Base-by-base conservation (phyloP, 2,888 invertebrate genomes). In the Gnatocerus cornutus region DNA sequence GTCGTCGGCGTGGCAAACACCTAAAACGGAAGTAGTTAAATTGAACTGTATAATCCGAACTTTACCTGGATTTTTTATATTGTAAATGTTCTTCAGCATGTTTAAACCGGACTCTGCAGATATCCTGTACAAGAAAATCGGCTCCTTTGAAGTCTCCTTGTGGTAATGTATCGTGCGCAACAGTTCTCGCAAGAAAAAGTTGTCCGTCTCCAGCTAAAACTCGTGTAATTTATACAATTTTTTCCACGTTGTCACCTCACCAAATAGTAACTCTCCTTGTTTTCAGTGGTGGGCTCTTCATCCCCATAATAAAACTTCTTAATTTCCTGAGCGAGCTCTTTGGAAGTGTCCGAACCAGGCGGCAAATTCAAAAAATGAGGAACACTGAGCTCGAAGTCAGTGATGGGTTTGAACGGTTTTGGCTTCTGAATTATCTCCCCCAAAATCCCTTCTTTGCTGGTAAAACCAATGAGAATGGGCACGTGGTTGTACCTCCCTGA, bases 231-330 rank as follows among this genome's bases (percentile, higher is more conserved):
- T 9, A 52, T 8, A 59, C 9, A 13, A 30, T 12, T 7, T 33
- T 53, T 55, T 56, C 61, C 45, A 68, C 12, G 33, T 65, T 48
- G 14, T 45, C 53, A 8, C 7, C 45, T 53, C 48, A 62, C 61
- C 45, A 68, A 29, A 43, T 65, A 48, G 14, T 45, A 59, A 8
- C 27, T 74, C n/a, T 84, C 82, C 27, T 83, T 71, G 14, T 64
- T 43, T 9, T 59, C 12, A 0, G 16, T 21, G 1, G 81, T 78
- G 1, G 86, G 81, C 50, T 83, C 79, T 41, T 84, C 80, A n/a
- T 86, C 82, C 0, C 84, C 85, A 73, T 86, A 88, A 75, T 87
- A 87, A 7, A 82, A 79, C 12, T 84, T 68, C 56, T 84, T 84
- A 8, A 88, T 80, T 71, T 81, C 79, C 3, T 82, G 76, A 1